Base-by-base conservation (phyloP, 2,113 vertebrate genomes). In the Tretioscincus oriximinensis region DNA sequence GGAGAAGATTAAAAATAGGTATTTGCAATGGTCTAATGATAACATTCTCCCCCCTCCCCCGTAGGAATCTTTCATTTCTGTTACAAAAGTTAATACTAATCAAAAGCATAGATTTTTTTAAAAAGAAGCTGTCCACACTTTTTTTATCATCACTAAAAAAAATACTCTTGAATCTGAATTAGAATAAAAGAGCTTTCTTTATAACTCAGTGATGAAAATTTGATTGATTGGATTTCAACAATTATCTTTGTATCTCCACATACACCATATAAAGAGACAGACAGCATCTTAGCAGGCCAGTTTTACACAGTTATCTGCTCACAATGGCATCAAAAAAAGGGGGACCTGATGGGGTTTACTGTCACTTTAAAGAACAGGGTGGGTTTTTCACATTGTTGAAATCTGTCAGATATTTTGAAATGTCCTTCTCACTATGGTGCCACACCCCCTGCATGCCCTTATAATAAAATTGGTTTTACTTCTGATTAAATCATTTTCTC, bases 351-450 rank as follows among this genome's bases (percentile, higher is more conserved):
- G 96, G 94, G 95, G 95, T 94, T 95, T 96, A 97, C 96, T 96
- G 97, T 97, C 95, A 95, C 96, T 91, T 95, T 95, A 95, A 96
- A 96, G 94, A 96, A 96, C 93, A 86, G 93, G 92, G 92, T 93
- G 93, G 95, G 96, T 97, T 97, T 16, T 98, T 97, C 97, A 97
- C 97, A 96, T 97, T 96, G 96, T 96, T 98, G 96, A 98, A 97
- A 97, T 97, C 97, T 99, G 98, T 99, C 98, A 99, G 96, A 98
- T 98, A 98, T 97, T 98, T 97, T 98, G 97, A 99, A 97, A 96
- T 96, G 97, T 98, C 97, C 96, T 96, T 96, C 97, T 96, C 98
- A 96, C 96, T 96, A 97, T 96, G 97, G 96, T 93, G 96, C 96
- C 94, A 96, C 97, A 97, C 97, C 97, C 97, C 97, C 97, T 97